Base-by-base conservation (phyloP, 2,113 vertebrate species). In the Poeciliopsis prolifica region DNA sequence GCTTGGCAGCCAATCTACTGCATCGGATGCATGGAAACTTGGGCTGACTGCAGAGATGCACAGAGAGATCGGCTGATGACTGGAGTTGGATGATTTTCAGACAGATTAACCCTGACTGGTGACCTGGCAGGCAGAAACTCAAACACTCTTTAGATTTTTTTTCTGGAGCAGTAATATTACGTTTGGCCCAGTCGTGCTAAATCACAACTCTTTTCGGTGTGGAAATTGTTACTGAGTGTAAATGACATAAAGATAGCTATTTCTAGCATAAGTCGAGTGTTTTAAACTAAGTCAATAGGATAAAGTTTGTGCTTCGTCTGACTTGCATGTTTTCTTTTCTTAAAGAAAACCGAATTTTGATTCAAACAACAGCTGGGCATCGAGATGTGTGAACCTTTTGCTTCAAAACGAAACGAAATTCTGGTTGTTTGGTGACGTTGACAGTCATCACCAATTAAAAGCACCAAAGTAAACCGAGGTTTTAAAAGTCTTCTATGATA, bases 1-100 rank as follows among this genome's bases (percentile, higher is more conserved):
- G 84, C 91, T 82, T 81, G 82, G 91, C 88, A 90, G 92, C 89
- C 87, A 91, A 65, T 88, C 88, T 87, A 89, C 90, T 89, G 85
- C 82, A 84, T 82, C 86, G 75, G 82, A 77, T 87, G 86, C 84
- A 83, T 31, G 83, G 42, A 81, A 65, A 85, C 70, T 64, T 62
- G 65, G 61, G 74, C 78, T 70, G 44, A 80, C 73, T 60, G 70
- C 78, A 71, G 69, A 58, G 51, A 58, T 58, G 51, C 51, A 58
- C 22, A 7, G 22, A 58, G 51, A 58, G 24, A 58, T 58, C 51
- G 8, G 24, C 51, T 10, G 51, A 24, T n/a, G 10, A 11, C 5
- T n/a, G 51, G 8, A 58, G 24, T 7, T 22, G 22, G 48, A 5
- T 58, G 51, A 58, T 58, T 58, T 58, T 58, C 51, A 58, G 19